Conservation (phyloP, 1,140 invertebrate genomes). For the Dendroctonus valens region DNA sequence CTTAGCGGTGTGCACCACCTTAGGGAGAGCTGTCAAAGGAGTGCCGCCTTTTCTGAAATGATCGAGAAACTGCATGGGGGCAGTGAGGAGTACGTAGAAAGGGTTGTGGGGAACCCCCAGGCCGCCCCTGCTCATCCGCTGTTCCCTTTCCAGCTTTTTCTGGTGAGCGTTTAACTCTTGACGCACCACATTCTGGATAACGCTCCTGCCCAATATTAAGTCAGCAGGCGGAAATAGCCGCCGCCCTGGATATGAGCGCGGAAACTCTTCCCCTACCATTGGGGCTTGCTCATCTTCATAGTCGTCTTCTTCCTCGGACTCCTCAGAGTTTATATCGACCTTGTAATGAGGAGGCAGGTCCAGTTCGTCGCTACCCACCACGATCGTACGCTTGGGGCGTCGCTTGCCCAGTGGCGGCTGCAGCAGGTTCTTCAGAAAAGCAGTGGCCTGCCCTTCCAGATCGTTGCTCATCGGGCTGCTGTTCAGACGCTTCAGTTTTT, state of each 20-base stretch:
- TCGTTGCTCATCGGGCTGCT: slow-evolving; percentile 7
- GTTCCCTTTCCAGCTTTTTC: slow-evolving; percentile 17
- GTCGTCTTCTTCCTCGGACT: background rate
- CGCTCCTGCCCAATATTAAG: slow-evolving; percentile 19
- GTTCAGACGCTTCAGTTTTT: slow-evolving; percentile 34
- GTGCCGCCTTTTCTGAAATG: slow-evolving; percentile 27
- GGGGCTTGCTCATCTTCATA: slow-evolving; percentile 3
- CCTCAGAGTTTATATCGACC: slow-evolving; percentile 11
- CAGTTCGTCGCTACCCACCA: slow-evolving; percentile 33
- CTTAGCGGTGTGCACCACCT: slow-evolving; percentile 34
- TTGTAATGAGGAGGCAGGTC: slow-evolving; percentile 31
- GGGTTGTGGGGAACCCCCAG: slow-evolving; percentile 29
- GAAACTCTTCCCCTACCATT: slow-evolving; percentile 1
- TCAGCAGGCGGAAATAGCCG: background rate
- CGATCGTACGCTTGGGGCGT: slow-evolving; percentile 22
- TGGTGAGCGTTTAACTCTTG: slow-evolving; percentile 30
- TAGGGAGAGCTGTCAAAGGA: slow-evolving; percentile 34
- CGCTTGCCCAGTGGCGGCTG: background rate
- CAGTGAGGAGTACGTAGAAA: slow-evolving; percentile 30
- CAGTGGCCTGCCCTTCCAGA: slow-evolving; percentile 28
- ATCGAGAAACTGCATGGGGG: slow-evolving; percentile 34
- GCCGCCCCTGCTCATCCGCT: slow-evolving; percentile 15
- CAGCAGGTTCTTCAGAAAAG: slow-evolving; percentile 14
- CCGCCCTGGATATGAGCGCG: background rate
- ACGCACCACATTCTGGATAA: slow-evolving; percentile 30